Evolutionary conservation across 1,140 invertebrate species (phyloP), one percentile per base, ranked within the genome.

Genomic region (Dryas iulia): DNA sequence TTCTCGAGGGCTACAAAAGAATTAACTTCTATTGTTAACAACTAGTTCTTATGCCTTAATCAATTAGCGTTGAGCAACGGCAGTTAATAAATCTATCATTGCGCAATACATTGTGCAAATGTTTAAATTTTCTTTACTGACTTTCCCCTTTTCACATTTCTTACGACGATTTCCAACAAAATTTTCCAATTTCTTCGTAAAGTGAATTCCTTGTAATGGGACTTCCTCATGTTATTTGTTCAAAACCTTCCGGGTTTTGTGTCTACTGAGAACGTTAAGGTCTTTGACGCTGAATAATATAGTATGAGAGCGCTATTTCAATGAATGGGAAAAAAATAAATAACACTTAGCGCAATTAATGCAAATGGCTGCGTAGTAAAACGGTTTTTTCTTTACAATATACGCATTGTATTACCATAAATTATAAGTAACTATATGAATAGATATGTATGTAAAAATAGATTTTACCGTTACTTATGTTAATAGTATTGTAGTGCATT

Each of bases 251-350:
- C 71, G 71, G 39, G 56, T 69, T 62, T 69, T 56, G 59, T 72
- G 60, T 63, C 60, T 68, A 59, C 67, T 69, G 71, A 61, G 71
- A 72, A 47, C 59, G 30, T 63, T 63, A 53, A 63, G 61, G 61
- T 63, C 61, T 63, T 63, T 62, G 66, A 59, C 62, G 66, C 59
- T 64, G 71, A 61, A 69, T 72, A 69, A 59, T 52, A 57, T 64
- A 72, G 54, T 64, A 47, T 72, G 71, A 33, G 71, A 72, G 68
- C 66, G 33, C 11, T 14, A 10, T 68, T 61, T 68, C 59, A 69
- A 69, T 69, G 66, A 39, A 62, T 69, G 66, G 59, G 66, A 69
- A 69, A 60, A 47, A 47, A 18, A 2, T 58, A 53, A 66, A 18
- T 59, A 31, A 66, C 57, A 39, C 24, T 71, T 53, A 54, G 10